Conservation (phyloP, 2,797 vertebrate genomes). For the Danio tinwini region DNA sequence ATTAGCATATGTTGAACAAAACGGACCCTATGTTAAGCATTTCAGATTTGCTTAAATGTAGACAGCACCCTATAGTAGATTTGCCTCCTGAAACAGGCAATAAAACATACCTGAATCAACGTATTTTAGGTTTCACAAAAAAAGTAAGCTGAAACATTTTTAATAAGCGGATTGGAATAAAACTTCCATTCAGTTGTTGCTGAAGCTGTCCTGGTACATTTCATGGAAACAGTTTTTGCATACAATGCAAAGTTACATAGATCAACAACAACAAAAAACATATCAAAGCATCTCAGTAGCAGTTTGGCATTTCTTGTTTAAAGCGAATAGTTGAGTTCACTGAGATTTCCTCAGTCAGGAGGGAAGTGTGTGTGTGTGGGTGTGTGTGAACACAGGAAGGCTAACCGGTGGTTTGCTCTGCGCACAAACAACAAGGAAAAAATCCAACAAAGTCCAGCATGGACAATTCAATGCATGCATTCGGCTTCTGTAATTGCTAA, state of each 20-base stretch:
- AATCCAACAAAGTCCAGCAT: constrained; percentile 13
- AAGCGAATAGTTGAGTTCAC: background rate
- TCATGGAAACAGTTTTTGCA: background rate
- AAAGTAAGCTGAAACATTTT: too few species aligned
- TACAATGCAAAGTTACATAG: background rate
- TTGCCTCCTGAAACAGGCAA: too few species aligned
- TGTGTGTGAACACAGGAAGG: constrained; percentile 32
- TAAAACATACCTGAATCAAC: too few species aligned
- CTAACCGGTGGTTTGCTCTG: constrained; percentile 2
- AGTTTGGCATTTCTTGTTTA: constrained; percentile 3
- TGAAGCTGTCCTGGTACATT: background rate
- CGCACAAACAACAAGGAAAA: constrained; percentile 3
- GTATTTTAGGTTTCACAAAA: too few species aligned
- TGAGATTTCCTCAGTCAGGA: constrained; percentile 3
- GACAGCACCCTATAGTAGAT: too few species aligned
- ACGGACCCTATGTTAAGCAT: too few species aligned
- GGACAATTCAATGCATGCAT: constrained; percentile 20
- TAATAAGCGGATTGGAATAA: background rate
- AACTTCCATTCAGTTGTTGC: background rate
- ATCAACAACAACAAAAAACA: background rate
- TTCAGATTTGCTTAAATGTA: too few species aligned
- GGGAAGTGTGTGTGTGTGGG: constrained; percentile 14
- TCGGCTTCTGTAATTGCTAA: background rate
- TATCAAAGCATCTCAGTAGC: background rate
- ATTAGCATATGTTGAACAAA: too few species aligned